Evolutionary conservation across 2,113 vertebrate genomes (phyloP).

Genomic region (Calypte anna): DNA sequence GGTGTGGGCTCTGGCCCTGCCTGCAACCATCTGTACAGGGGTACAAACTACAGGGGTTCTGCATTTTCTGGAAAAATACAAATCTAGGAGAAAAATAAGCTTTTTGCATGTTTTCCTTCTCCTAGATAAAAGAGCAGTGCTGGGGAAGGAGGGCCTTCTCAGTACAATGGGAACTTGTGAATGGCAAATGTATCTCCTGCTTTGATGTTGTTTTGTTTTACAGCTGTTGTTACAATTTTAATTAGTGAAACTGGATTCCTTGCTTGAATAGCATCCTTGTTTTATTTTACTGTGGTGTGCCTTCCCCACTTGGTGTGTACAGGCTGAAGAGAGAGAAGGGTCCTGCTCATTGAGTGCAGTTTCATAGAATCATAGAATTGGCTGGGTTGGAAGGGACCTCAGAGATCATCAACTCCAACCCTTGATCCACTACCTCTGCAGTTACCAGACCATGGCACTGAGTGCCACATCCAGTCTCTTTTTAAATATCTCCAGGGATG

Average conservation of each 20-base stretch:
- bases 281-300: slow-evolving; percentile 2
- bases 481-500: too few relatives aligned
- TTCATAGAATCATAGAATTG: too few relatives aligned
- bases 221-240: neutral
- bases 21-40: neutral
- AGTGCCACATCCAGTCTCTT: too few relatives aligned
- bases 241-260: slow-evolving; percentile 9
- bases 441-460: too few relatives aligned
- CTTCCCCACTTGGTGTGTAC: accelerated
- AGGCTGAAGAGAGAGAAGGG: neutral
- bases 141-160: neutral
- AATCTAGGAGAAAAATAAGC: neutral
- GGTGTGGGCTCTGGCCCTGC: neutral
- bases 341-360: neutral
- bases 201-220: slow-evolving; percentile 26
- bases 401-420: too few relatives aligned
- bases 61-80: neutral
- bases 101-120: neutral
- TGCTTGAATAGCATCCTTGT: slow-evolving; percentile 12
- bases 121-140: neutral
- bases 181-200: neutral
- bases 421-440: too few relatives aligned
- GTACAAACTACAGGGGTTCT: neutral
- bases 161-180: neutral
- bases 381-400: too few relatives aligned